Conservation (phyloP, 2,797 vertebrate genomes). For the Leucoraja ocellata region DNA sequence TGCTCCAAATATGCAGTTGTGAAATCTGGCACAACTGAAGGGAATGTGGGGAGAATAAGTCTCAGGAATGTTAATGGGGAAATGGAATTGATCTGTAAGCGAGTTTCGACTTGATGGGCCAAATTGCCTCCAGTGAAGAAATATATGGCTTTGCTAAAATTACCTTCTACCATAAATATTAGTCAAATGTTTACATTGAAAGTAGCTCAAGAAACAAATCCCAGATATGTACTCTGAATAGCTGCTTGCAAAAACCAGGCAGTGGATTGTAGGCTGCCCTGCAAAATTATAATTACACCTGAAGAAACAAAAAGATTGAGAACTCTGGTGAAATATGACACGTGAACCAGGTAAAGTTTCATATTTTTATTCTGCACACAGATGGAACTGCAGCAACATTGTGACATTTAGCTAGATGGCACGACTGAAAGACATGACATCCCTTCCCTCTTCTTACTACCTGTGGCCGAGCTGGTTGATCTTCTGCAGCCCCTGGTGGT, state of each 20-base stretch:
- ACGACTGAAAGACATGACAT: background rate
- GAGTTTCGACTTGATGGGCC: too few species aligned
- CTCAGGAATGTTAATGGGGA: too few species aligned
- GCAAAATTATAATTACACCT: background rate
- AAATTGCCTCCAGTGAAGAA: too few species aligned
- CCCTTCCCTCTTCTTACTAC: conserved; percentile 43
- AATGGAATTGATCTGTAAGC: too few species aligned
- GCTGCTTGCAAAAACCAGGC: background rate
- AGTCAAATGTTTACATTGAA: too few species aligned
- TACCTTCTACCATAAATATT: too few species aligned
- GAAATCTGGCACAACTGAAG: too few species aligned
- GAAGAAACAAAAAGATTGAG: background rate
- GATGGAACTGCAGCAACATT: background rate
- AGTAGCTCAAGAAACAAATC: too few species aligned
- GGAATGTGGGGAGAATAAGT: too few species aligned
- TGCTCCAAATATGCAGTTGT: too few species aligned
- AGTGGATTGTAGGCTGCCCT: background rate
- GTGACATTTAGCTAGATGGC: background rate
- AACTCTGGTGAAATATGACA: background rate
- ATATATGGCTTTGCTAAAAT: too few species aligned
- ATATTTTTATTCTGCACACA: background rate
- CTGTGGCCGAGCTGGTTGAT: conserved; percentile 62
- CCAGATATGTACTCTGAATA: background rate
- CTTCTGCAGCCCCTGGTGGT: conserved; percentile 60
- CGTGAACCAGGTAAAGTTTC: background rate